Evolutionary conservation across 2,888 invertebrate genomes (phyloP).

Genomic region (Conistra vaccinii): DNA sequence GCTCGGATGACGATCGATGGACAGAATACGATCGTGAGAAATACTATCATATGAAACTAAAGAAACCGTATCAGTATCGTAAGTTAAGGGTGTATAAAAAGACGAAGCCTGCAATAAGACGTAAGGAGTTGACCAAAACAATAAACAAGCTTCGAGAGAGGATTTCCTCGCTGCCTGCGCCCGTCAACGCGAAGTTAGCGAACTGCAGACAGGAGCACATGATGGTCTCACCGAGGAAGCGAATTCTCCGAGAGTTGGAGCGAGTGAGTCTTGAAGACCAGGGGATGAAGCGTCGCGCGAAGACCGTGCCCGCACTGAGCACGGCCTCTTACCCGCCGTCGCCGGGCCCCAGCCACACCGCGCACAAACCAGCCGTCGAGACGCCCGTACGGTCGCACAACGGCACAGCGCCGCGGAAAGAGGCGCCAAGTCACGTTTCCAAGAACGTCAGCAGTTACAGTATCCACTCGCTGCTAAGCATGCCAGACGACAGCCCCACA

Average conservation of each 20-base stretch:
- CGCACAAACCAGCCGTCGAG: constrained; percentile 69
- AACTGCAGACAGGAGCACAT: constrained; percentile 87
- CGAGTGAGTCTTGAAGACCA: constrained; percentile 93
- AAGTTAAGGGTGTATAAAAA: constrained; percentile 88
- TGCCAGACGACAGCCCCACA: constrained; percentile 88
- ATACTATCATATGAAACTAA: constrained; percentile 89
- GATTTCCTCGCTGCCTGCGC: constrained; percentile 81
- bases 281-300: constrained; percentile 91
- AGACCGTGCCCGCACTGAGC: constrained; percentile 85
- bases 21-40: constrained; percentile 84
- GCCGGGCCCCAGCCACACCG: constrained; percentile 74
- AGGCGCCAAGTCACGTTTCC: constrained; percentile 73
- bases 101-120: constrained; percentile 80
- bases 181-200: constrained; percentile 86
- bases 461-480: constrained; percentile 95
- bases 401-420: constrained; percentile 77
- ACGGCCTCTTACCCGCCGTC: constrained; percentile 81
- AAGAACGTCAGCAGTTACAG: constrained; percentile 94
- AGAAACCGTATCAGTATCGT: constrained; percentile 89
- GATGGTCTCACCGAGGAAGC: constrained; percentile 95
- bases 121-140: constrained; percentile 80
- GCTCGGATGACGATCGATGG: constrained; percentile 79
- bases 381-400: constrained; percentile 73
- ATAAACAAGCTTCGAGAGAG: constrained; percentile 84
- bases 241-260: constrained; percentile 95